These are phyloP conservation scores for Muraenolepis orangiensis DNA, from an alignment of 2,797 vertebrate species.

Conservation along the genomic window DNA sequence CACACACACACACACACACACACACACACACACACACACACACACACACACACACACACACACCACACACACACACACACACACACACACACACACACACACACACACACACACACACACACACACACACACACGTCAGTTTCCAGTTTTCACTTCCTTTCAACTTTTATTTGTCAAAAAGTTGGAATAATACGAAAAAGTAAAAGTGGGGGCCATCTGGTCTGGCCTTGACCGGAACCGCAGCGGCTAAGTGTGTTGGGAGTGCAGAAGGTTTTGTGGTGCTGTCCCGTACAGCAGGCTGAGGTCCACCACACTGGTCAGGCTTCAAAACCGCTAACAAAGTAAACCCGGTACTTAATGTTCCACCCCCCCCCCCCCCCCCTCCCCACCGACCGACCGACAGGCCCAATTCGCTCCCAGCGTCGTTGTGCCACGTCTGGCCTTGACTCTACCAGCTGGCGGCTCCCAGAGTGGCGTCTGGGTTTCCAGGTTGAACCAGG, in stretches of 20 bases:
- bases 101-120: neutral
- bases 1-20: neutral
- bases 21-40: neutral
- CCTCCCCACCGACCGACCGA: no score
- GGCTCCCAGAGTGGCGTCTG: slow-evolving; percentile 11
- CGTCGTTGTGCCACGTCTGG: slow-evolving; percentile 36
- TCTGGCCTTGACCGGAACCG: neutral
- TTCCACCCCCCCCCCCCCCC: no score
- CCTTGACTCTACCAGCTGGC: slow-evolving; percentile 14
- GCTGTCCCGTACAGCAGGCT: neutral
- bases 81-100: neutral
- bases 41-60: slow-evolving; percentile 14
- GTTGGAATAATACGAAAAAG: neutral
- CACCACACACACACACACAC: neutral
- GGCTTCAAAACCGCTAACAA: neutral
- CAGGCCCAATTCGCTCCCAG: slow-evolving; percentile 35
- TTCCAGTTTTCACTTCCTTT: neutral
- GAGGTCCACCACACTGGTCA: neutral
- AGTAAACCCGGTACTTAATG: slow-evolving; percentile 23
- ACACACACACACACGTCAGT: neutral
- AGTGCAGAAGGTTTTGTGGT: neutral
- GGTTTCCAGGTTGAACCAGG: neutral
- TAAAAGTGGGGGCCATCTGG: neutral
- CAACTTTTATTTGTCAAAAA: neutral
- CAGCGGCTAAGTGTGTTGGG: neutral